These are phyloP conservation scores for Macropis europaea DNA, from an alignment of 2,888 invertebrate species.

Conservation along the genomic window DNA sequence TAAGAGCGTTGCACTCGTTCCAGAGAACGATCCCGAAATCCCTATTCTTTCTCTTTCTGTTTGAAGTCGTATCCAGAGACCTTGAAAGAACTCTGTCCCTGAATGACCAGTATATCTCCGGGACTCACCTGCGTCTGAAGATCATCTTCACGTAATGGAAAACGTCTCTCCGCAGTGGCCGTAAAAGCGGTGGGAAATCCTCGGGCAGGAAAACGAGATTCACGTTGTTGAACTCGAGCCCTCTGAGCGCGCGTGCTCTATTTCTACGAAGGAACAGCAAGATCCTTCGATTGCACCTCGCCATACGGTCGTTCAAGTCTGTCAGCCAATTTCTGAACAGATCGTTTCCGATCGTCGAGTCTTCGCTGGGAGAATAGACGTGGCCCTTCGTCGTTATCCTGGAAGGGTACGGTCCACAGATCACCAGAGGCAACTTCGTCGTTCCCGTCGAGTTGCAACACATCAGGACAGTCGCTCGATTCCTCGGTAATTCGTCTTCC, in stretches of 20 bases:
- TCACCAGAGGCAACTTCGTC: slow-evolving; percentile 67
- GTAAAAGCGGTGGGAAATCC: slow-evolving; percentile 63
- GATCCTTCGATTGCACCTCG: slow-evolving; percentile 57
- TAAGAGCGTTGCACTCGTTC: too few species aligned
- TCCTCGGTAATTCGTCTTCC: background rate
- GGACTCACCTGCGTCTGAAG: slow-evolving; percentile 59
- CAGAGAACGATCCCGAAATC: too few species aligned
- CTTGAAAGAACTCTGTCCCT: background rate
- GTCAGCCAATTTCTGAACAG: slow-evolving; percentile 65
- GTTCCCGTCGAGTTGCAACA: slow-evolving; percentile 70
- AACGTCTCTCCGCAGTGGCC: slow-evolving; percentile 66
- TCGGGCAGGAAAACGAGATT: slow-evolving; percentile 67
- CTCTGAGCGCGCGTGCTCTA: slow-evolving; percentile 53
- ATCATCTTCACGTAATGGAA: slow-evolving; percentile 70
- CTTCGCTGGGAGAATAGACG: slow-evolving; percentile 52
- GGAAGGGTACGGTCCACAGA: slow-evolving; percentile 61
- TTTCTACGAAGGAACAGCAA: slow-evolving; percentile 63
- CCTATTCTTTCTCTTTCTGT: too few species aligned
- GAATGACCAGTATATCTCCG: background rate
- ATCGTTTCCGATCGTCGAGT: slow-evolving; percentile 60
- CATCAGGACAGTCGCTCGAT: slow-evolving; percentile 59
- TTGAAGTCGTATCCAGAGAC: too few species aligned
- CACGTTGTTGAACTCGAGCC: slow-evolving; percentile 59
- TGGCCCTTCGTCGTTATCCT: slow-evolving; percentile 31
- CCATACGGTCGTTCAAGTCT: slow-evolving; percentile 61